Conservation (phyloP, 2,113 vertebrate genomes). For the Conger conger region DNA sequence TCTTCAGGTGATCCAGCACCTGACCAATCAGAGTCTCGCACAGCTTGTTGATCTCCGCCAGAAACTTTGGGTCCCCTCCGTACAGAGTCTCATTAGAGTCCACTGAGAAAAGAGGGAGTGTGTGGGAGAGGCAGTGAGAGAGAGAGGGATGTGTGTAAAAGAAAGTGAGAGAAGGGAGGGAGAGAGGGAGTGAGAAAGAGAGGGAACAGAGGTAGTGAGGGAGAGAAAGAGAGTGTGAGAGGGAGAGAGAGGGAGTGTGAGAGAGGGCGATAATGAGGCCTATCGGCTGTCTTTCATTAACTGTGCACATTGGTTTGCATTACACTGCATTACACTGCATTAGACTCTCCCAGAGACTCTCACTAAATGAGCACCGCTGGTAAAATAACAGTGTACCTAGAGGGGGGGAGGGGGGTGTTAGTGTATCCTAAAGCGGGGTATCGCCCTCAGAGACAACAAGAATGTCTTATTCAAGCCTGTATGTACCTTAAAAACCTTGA, state of each 20-base stretch:
- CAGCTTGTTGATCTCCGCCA: constrained; percentile 88
- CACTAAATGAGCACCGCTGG: no score
- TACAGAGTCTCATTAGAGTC: constrained; percentile 95
- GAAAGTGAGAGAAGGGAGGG: no score
- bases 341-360: no score
- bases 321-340: no score
- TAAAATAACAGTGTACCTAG: no score
- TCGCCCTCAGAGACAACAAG: no score
- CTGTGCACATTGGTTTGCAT: not conserved
- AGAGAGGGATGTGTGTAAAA: not conserved
- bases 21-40: constrained; percentile 91
- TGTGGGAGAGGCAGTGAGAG: not conserved
- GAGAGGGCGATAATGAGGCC: not conserved
- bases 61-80: constrained; percentile 92
- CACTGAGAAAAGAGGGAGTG: constrained; percentile 63
- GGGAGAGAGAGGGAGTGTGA: not conserved
- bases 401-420: no score
- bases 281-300: not conserved
- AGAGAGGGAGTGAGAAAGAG: no score
- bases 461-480: not conserved
- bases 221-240: not conserved
- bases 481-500: no score
- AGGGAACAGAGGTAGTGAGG: no score
- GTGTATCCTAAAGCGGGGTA: no score
- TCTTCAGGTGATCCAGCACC: constrained; percentile 91